Evolutionary conservation across 1,140 invertebrate species (phyloP).

Genomic region (Drosophila repletoides): DNA sequence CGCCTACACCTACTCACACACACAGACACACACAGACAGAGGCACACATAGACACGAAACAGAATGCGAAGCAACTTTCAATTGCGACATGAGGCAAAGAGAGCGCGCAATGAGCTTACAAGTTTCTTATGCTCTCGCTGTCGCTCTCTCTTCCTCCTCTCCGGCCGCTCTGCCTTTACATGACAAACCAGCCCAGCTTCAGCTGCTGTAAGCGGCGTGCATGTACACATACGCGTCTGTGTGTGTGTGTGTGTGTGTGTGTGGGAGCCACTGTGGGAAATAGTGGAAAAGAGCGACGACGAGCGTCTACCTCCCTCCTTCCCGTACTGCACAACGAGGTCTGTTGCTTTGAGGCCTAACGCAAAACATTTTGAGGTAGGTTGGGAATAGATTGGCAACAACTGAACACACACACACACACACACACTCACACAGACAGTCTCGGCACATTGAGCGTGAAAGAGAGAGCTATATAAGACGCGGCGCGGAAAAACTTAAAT

Average conservation of each 20-base stretch:
- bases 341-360: constrained; percentile 79
- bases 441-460: constrained; percentile 12
- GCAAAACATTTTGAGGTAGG: constrained; percentile 82
- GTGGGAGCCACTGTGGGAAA: constrained; percentile 58
- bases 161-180: constrained; percentile 46
- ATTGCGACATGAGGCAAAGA: constrained; percentile 72
- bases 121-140: constrained; percentile 17
- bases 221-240: constrained; percentile 18
- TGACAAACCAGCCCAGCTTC: constrained; percentile 64
- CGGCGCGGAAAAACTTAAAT: constrained; percentile 77
- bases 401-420: constrained; percentile 60
- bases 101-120: constrained; percentile 46
- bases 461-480: constrained; percentile 12
- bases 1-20: constrained; percentile 32
- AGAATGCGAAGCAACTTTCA: constrained; percentile 64
- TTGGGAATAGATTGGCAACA: constrained; percentile 82
- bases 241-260: constrained; percentile 25
- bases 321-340: constrained; percentile 55
- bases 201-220: constrained; percentile 51
- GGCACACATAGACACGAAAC: not conserved
- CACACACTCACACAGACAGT: constrained; percentile 12
- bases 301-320: constrained; percentile 8
- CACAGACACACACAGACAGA: constrained; percentile 7
- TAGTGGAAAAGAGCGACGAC: constrained; percentile 75
- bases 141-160: not conserved